These are phyloP conservation scores for Bombus picipes DNA, from an alignment of 1,140 invertebrate genomes.

Conservation along the genomic window DNA sequence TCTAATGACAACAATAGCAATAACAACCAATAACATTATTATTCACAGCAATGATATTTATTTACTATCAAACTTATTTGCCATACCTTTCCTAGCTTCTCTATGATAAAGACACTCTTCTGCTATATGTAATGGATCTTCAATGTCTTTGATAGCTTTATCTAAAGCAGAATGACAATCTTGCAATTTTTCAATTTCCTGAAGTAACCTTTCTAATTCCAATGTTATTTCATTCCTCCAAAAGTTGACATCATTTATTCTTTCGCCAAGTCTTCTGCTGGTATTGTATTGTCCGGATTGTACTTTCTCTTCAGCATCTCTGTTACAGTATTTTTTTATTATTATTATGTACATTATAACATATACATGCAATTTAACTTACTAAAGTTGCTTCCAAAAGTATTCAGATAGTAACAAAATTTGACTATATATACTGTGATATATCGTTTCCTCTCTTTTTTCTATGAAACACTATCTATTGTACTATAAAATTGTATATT, in stretches of 20 bases:
- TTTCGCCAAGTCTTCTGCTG: constrained; percentile 91
- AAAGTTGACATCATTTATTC: constrained; percentile 96
- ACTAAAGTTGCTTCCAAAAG: no score
- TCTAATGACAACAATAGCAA: neutral
- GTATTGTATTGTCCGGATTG: constrained; percentile 89
- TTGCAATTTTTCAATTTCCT: constrained; percentile 92
- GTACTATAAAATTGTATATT: neutral
- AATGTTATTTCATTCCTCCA: constrained; percentile 94
- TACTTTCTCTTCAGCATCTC: constrained; percentile 91
- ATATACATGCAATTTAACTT: neutral
- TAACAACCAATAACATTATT: neutral
- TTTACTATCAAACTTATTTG: neutral
- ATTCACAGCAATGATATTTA: constrained; percentile 6
- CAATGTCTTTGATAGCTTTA: constrained; percentile 92
- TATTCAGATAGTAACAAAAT: no score
- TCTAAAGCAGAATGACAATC: constrained; percentile 90
- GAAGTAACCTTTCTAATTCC: constrained; percentile 93
- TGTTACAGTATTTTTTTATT: constrained; percentile 67
- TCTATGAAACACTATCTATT: neutral
- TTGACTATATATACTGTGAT: no score
- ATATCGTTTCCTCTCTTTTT: neutral
- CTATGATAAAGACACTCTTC: constrained; percentile 96
- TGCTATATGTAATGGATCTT: constrained; percentile 93
- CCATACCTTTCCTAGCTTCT: constrained; percentile 90
- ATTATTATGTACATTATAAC: constrained; percentile 2